These are phyloP conservation scores for Trididemnum miniatum DNA, from an alignment of 23 tunicate species.

Conservation along the genomic window DNA sequence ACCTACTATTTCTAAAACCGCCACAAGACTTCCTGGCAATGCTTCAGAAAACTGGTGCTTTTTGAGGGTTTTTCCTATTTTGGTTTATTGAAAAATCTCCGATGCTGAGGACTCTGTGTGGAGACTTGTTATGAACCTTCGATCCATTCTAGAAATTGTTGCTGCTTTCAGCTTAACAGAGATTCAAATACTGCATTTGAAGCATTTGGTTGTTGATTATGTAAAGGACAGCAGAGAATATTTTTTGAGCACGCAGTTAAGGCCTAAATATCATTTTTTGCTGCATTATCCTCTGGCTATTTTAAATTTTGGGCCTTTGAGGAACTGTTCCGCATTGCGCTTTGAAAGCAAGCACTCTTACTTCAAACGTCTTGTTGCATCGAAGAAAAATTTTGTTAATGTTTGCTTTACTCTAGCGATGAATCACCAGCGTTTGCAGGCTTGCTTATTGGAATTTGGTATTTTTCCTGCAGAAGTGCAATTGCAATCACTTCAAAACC, in stretches of 20 bases:
- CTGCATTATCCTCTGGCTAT: constrained; percentile 24
- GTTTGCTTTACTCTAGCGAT: not conserved
- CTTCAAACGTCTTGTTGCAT: not conserved
- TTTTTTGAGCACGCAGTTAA: constrained; percentile 3
- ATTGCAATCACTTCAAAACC: too few relatives aligned
- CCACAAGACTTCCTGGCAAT: not conserved
- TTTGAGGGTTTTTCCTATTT: not conserved
- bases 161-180: not conserved
- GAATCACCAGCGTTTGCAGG: not conserved
- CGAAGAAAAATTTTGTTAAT: not conserved
- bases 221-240: not conserved
- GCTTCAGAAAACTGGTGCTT: constrained; percentile 18
- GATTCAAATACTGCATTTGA: not conserved
- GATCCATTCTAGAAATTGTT: not conserved
- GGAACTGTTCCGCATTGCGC: constrained; percentile 6
- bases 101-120: not conserved
- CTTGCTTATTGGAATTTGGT: not conserved
- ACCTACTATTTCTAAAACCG: not conserved
- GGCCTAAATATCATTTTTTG: constrained; percentile 33
- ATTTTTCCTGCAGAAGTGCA: too few relatives aligned
- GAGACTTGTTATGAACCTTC: not conserved
- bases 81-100: not conserved
- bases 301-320: constrained; percentile 22
- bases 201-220: not conserved
- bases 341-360: too few relatives aligned